Base-by-base conservation (phyloP, 1,140 invertebrate genomes). In the Formica exsecta region DNA sequence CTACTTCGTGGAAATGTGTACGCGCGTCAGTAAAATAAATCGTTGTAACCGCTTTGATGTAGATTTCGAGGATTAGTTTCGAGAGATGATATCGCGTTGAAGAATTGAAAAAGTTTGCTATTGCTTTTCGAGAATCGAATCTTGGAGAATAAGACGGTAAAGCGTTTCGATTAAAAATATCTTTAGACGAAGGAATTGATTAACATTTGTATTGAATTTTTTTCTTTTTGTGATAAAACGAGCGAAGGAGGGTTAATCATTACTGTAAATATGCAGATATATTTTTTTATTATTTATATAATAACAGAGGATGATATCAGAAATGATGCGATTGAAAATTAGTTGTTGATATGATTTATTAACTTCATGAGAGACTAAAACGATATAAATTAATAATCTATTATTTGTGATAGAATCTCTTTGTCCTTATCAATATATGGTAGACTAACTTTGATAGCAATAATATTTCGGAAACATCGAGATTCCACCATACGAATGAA, bases 31-130 rank as follows among this genome's bases (percentile, higher is more conserved):
- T 13, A 61, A 38, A 19, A 16, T 61, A 61, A 41, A 75, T 61
- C 16, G 16, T 41, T 11, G 36, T n/a, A 13, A 57, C 51, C 16
- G 44, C 19, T 29, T 32, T 9, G 51, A 75, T 38, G 11, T 38
- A 38, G 13, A 74, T 74, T 41, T 76, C 16, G 36, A 76, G 13
- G 9, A 22, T 51, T 51, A 36, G 70, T 29, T 73, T 51, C 4
- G 25, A 13, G 5, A 3, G 36, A 16, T 64, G 19, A 41, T 73
- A 19, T 29, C 22, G n/a, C 48, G 7, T 29, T 29, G 25, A 29
- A 13, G 22, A 54, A 29, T 32, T 22, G 54, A 29, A 61, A 75
- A 36, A 62, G 16, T 75, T 29, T 9, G 36, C 54, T 59, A 41
- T 54, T n/a, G 74, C 41, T 41, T 76, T n/a, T 19, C n/a, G 36